Conservation (phyloP, 2,113 vertebrate species). For the Shinisaurus crocodilurus region DNA sequence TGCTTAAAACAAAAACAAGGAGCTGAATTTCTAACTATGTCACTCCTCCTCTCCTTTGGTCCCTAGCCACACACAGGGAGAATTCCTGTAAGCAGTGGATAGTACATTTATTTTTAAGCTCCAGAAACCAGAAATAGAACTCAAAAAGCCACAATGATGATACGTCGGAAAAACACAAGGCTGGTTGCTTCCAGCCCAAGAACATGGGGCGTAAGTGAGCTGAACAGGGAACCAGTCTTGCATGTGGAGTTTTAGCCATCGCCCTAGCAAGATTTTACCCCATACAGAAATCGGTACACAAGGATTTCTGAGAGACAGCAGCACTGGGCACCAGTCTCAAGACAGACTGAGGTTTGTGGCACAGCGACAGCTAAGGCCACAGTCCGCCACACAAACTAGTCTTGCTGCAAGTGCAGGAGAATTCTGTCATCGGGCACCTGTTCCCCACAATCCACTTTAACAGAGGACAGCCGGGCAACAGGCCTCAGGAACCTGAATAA, state of each 20-base stretch:
- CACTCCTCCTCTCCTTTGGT: neutral
- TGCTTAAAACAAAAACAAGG: neutral
- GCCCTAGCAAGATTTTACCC: neutral
- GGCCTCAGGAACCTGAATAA: neutral
- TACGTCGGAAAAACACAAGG: neutral
- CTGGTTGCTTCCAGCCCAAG: neutral
- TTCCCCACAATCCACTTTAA: neutral
- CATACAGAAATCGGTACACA: neutral
- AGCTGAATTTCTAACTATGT: neutral
- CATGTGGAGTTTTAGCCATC: neutral
- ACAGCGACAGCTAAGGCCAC: too few relatives aligned
- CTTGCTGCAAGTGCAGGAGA: neutral
- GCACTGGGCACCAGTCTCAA: neutral
- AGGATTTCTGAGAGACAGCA: neutral
- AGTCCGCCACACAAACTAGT: neutral
- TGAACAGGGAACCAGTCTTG: neutral
- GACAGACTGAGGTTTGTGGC: neutral
- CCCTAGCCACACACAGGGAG: slow-evolving; percentile 17
- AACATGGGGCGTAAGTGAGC: neutral
- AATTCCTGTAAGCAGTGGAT: slow-evolving; percentile 38
- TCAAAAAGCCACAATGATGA: slow-evolving; percentile 21
- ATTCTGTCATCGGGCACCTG: neutral
- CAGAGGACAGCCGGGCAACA: neutral
- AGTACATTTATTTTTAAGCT: slow-evolving; percentile 15
- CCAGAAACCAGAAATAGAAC: neutral